These are phyloP conservation scores for Odontesthes bonariensis DNA, from an alignment of 2,113 vertebrate species.

Conservation along the genomic window DNA sequence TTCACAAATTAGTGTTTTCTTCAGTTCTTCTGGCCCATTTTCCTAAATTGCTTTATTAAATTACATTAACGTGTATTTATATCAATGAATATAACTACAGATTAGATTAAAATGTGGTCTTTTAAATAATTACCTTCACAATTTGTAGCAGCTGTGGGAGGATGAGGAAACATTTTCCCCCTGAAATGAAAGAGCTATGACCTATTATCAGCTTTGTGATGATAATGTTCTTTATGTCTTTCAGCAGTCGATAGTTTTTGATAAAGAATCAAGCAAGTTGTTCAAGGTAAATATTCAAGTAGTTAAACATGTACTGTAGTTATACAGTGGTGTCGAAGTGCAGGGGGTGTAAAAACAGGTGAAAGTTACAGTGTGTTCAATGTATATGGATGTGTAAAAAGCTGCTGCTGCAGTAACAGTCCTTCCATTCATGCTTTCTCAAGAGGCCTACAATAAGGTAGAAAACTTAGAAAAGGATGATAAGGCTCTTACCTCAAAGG, in stretches of 20 bases:
- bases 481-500: slow-evolving; percentile 28
- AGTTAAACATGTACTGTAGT: not conserved
- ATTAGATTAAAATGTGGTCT: not conserved
- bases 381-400: not conserved
- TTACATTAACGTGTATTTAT: not conserved
- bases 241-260: not conserved
- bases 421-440: slow-evolving; percentile 31
- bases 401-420: slow-evolving; percentile 12
- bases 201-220: not conserved
- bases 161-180: not conserved
- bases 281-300: not conserved
- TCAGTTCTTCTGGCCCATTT: not conserved
- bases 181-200: not conserved
- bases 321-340: not conserved
- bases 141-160: not conserved
- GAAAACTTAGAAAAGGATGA: slow-evolving; percentile 23
- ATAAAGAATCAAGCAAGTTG: not conserved
- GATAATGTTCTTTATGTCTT: not conserved
- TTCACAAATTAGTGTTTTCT: not conserved
- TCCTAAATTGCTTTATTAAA: too few relatives aligned
- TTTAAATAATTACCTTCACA: not conserved
- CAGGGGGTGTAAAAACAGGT: not conserved
- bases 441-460: slow-evolving; percentile 6
- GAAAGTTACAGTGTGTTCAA: not conserved
- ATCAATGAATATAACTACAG: not conserved